Percentiles rank a stretch among this genome's conserved stretches.
These are phyloP conservation scores for Xestoiulus laeticollis DNA, from an alignment of 2,888 invertebrate genomes.

Conservation along the genomic window DNA sequence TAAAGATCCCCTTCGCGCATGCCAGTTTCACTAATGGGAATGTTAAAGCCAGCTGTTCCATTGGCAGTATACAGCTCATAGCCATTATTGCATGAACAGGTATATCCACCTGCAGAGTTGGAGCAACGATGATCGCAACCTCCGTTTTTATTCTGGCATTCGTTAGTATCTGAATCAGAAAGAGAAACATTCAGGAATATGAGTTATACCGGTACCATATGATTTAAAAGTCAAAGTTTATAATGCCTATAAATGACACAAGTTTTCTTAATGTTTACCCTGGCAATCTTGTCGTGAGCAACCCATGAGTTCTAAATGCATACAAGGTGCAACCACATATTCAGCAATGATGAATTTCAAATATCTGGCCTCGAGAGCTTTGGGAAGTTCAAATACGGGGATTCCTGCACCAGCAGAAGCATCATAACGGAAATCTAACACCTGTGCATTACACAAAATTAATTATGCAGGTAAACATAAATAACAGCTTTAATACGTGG, in stretches of 20 bases:
- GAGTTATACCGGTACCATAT: not conserved
- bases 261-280: slow-evolving; percentile 54
- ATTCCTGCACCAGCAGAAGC: slow-evolving; percentile 78
- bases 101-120: slow-evolving; percentile 85
- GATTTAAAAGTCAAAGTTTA: not conserved
- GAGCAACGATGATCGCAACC: slow-evolving; percentile 94
- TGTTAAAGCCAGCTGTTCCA: slow-evolving; percentile 86
- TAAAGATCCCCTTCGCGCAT: slow-evolving; percentile 87
- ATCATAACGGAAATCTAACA: slow-evolving; percentile 81
- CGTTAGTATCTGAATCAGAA: slow-evolving; percentile 75
- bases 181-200: not conserved
- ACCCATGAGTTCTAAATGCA: slow-evolving; percentile 91
- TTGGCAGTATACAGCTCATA: slow-evolving; percentile 86
- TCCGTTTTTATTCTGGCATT: slow-evolving; percentile 85
- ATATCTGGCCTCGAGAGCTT: slow-evolving; percentile 90
- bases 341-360: slow-evolving; percentile 85
- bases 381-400: slow-evolving; percentile 88
- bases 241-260: too few relatives aligned
- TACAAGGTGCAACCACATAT: slow-evolving; percentile 86
- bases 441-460: slow-evolving; percentile 42
- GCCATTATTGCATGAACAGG: slow-evolving; percentile 90
- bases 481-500: not conserved
- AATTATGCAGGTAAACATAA: slow-evolving; percentile 48
- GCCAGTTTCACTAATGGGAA: slow-evolving; percentile 86
- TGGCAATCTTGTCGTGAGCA: slow-evolving; percentile 88